Evolutionary conservation across 2,113 vertebrate species (phyloP), one percentile per base, ranked within the genome.

Genomic region (Entomyzon cyanotis): DNA sequence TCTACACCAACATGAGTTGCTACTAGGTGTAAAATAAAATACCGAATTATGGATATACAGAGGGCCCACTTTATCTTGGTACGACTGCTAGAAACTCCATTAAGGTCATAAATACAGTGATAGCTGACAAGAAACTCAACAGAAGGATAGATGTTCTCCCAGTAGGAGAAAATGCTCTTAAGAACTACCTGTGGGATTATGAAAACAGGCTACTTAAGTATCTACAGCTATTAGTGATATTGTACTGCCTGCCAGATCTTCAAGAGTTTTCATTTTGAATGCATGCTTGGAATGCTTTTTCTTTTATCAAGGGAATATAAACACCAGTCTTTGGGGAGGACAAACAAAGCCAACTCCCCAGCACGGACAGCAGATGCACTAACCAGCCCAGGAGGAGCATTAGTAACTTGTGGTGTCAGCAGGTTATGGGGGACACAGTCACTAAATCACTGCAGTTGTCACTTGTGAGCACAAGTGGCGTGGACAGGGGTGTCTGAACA

Each of bases 51-150:
- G 16, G 28, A 64, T 70, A 79, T 39, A 84, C 49, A 59, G 28
- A 56, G 46, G 62, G 47, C 46, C 53, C n/a, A 18, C 64, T 91
- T 0, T 20, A 87, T 67, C 84, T 91, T 68, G 22, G n/a, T 63
- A 37, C 19, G 31, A 85, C 47, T 90, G 78, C 94, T 90, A 76
- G 62, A 76, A 91, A 65, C 87, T 91, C 89, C 93, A 94, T 96
- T 96, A 96, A 77, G 84, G 90, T 95, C 96, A 96, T 95, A 97
- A 97, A 96, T 91, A 96, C 3, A 95, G 68, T 22, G 79, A 87
- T 14, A 91, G 74, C 41, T 93, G 79, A 96, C 94, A 95, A 94
- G 78, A 76, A 96, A 69, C 90, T 96, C 94, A 97, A 91, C 70
- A 87, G 58, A 92, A 81, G 87, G 83, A 86, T 58, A 67, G 65